Conservation (phyloP, 2,888 invertebrate genomes). For the Chelonus formosanus region DNA sequence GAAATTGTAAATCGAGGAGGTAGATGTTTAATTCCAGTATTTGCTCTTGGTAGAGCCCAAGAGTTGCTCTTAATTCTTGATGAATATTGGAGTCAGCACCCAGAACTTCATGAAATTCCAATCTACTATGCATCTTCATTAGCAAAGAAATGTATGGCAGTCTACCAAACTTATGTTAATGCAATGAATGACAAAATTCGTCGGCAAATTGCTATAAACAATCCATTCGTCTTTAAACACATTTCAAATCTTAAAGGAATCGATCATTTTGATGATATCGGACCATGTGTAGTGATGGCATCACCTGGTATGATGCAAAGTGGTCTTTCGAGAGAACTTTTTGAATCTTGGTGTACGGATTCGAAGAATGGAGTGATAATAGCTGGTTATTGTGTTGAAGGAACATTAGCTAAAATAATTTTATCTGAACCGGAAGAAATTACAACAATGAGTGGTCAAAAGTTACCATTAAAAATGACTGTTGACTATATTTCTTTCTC, state of each 20-base stretch:
- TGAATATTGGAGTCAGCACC: constrained; percentile 98
- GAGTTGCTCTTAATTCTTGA: constrained; percentile 92
- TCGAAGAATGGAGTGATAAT: constrained; percentile 98
- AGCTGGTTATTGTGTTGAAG: constrained; percentile 94
- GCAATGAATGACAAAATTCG: constrained; percentile 99
- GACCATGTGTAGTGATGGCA: constrained; percentile 99
- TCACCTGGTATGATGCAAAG: constrained; percentile 99
- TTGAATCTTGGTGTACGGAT: constrained; percentile 99
- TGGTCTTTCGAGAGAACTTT: constrained; percentile 94
- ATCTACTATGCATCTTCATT: constrained; percentile 99
- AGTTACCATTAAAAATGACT: constrained; percentile 94
- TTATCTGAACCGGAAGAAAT: constrained; percentile 98
- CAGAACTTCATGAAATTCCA: constrained; percentile 96
- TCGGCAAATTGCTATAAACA: constrained; percentile 95
- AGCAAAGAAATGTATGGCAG: constrained; percentile 99
- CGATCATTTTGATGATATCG: constrained; percentile 99
- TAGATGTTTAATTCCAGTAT: constrained; percentile 97
- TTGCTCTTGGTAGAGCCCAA: constrained; percentile 97
- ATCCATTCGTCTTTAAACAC: constrained; percentile 98
- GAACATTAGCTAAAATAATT: constrained; percentile 90
- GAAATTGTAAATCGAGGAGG: constrained; percentile 98
- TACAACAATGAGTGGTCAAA: constrained; percentile 93
- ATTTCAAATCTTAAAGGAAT: constrained; percentile 97
- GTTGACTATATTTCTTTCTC: constrained; percentile 99
- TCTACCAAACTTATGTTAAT: constrained; percentile 99